Evolutionary conservation across 2,113 vertebrate species (phyloP).

Genomic region (Osmerus mordax): DNA sequence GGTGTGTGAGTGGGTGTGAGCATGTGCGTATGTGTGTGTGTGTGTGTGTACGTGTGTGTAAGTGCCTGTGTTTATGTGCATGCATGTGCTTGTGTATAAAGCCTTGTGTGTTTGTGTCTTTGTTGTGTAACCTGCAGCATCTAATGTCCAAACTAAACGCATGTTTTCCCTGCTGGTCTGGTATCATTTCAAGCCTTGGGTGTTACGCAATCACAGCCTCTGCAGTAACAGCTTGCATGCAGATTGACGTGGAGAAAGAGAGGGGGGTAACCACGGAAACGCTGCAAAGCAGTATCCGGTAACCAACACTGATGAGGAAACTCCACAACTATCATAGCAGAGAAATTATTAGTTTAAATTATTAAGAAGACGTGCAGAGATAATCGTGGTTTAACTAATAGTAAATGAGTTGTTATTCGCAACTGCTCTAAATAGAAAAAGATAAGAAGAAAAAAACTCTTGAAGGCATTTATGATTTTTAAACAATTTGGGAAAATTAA

Average conservation of each 20-base stretch:
- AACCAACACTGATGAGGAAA: neutral
- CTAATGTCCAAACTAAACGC: too few species aligned
- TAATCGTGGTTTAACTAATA: conserved; percentile 28
- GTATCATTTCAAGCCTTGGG: neutral
- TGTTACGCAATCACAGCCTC: neutral
- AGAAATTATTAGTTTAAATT: neutral
- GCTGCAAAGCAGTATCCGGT: conserved; percentile 8
- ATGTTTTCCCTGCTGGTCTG: neutral
- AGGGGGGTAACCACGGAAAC: conserved; percentile 56
- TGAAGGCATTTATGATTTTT: conserved; percentile 10
- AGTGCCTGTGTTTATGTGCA: neutral
- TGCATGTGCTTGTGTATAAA: neutral
- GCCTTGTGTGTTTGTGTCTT: neutral
- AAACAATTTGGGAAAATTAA: conserved; percentile 20
- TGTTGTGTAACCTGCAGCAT: neutral
- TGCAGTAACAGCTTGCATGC: conserved; percentile 42
- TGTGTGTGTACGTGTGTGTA: neutral
- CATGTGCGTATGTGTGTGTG: neutral
- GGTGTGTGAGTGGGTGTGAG: too few species aligned
- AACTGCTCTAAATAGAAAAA: conserved; percentile 11
- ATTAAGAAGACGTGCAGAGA: conserved; percentile 32
- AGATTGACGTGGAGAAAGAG: conserved; percentile 37
- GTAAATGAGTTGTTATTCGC: conserved; percentile 29
- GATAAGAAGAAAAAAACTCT: conserved; percentile 7
- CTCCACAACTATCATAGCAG: neutral